These are phyloP conservation scores for Orthosia incerta DNA, from an alignment of 2,888 invertebrate species.

Conservation along the genomic window DNA sequence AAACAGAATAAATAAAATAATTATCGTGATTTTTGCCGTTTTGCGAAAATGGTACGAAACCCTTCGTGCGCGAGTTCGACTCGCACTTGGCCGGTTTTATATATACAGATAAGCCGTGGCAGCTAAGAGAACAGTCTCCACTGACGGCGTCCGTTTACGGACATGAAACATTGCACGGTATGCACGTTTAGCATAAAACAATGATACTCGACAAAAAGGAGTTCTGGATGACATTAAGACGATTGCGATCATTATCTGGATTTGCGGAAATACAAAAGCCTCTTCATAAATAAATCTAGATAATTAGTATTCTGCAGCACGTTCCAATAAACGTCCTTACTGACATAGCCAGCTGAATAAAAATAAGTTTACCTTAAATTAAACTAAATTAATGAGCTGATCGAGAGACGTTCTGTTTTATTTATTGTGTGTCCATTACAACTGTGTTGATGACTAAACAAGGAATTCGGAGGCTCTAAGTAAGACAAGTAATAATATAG, in stretches of 20 bases:
- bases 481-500: too few relatives aligned
- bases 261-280: conserved; percentile 1
- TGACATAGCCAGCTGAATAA: conserved; percentile 1
- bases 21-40: too few relatives aligned
- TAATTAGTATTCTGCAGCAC: conserved; percentile 32
- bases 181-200: too few relatives aligned
- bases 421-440: background rate
- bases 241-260: background rate
- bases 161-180: too few relatives aligned
- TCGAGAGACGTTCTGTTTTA: background rate
- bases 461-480: background rate
- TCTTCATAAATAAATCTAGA: background rate
- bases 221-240: background rate
- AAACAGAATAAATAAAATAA: too few relatives aligned
- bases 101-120: too few relatives aligned
- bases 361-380: conserved; percentile 29
- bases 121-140: too few relatives aligned
- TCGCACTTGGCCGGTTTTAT: too few relatives aligned
- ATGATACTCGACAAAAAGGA: background rate
- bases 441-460: background rate
- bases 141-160: too few relatives aligned
- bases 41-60: too few relatives aligned
- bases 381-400: background rate
- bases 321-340: conserved; percentile 13
- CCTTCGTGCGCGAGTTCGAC: too few relatives aligned